These are phyloP conservation scores for Smutsia temminckii DNA, from an alignment of 2,797 vertebrate species.

Conservation along the genomic window DNA sequence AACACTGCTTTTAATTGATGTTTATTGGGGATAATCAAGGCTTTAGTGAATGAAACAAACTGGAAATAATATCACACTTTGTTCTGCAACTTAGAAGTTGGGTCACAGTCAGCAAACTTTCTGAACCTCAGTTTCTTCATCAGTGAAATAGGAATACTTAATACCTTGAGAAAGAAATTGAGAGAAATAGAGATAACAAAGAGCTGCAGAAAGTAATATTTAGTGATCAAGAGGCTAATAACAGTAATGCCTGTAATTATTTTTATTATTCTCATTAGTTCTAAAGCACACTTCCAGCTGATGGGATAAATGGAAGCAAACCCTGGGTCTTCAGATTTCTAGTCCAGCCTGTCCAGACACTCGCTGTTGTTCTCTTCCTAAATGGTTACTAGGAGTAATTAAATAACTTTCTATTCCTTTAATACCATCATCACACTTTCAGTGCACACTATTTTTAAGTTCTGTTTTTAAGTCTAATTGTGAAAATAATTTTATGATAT, in stretches of 20 bases:
- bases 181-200: neutral
- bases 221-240: constrained; percentile 4
- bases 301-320: neutral
- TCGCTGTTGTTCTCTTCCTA: neutral
- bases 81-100: neutral
- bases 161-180: constrained; percentile 40
- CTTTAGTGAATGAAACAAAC: constrained; percentile 17
- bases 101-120: neutral
- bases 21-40: neutral
- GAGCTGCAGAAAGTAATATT: neutral
- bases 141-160: constrained; percentile 8
- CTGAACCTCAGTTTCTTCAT: neutral
- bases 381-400: neutral
- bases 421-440: neutral
- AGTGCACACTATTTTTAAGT: neutral
- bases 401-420: neutral
- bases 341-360: neutral
- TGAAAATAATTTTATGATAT: constrained; percentile 33
- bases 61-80: neutral
- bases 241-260: neutral
- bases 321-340: neutral
- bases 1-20: neutral
- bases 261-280: constrained; percentile 42
- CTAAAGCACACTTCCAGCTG: neutral
- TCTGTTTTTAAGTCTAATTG: constrained; percentile 22